These are phyloP conservation scores for Iguana delicatissima DNA, from an alignment of 2,797 vertebrate genomes.

Conservation along the genomic window DNA sequence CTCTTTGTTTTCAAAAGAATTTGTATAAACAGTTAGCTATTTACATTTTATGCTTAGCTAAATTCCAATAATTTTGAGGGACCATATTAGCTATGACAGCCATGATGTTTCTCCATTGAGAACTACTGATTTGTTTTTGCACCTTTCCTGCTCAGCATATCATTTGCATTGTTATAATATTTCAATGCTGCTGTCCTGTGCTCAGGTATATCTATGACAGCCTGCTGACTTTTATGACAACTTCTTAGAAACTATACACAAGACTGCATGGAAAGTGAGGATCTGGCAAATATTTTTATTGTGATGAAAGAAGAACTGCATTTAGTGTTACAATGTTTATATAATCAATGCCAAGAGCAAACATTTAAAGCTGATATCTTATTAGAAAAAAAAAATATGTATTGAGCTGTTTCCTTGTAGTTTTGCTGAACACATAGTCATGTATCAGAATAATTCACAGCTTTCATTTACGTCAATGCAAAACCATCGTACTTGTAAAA, in stretches of 20 bases:
- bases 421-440: constrained; percentile 46
- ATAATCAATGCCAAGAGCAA: constrained; percentile 45
- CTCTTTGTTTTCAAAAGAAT: neutral
- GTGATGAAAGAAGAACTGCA: constrained; percentile 34
- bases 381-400: constrained; percentile 64
- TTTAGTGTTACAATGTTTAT: constrained; percentile 41
- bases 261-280: neutral
- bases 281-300: constrained; percentile 24
- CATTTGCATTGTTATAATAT: constrained; percentile 12
- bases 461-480: constrained; percentile 23
- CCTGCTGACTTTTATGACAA: accelerated
- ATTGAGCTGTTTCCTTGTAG: constrained; percentile 33
- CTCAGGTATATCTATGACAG: neutral
- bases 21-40: neutral
- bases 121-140: neutral
- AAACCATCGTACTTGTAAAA: constrained; percentile 50
- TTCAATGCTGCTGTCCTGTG: too few species aligned
- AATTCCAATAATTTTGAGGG: constrained; percentile 16
- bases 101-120: neutral
- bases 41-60: neutral
- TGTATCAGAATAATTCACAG: constrained; percentile 58
- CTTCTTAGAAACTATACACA: neutral
- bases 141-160: constrained; percentile 9
- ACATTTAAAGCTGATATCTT: constrained; percentile 38
- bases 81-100: neutral